Base-by-base conservation (phyloP, 1,140 invertebrate species). In the Euwallacea similis region DNA sequence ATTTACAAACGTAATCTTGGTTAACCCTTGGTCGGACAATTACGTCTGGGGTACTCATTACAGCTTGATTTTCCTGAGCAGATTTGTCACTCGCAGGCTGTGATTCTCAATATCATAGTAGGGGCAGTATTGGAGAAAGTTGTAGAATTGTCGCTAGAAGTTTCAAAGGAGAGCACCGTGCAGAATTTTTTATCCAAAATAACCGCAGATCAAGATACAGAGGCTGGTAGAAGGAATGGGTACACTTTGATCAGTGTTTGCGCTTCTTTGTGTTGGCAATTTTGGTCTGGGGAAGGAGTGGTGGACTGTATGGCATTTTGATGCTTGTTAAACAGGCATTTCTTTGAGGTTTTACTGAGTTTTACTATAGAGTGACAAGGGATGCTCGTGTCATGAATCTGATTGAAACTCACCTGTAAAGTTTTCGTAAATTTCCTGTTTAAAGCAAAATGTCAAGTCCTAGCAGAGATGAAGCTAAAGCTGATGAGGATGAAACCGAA, bases 241-340 rank as follows among this genome's bases (percentile, higher is more conserved):
- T 67, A 69, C 8, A 75, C 75, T 65, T 62, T 69, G 21, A 76
- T 62, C 10, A 75, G 62, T 8, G 75, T 76, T 66, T 76, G 75
- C 7, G 67, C 67, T 42, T 62, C 73, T 11, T 66, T 66, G 43
- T 75, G 64, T 54, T 69, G 21, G 13, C 7, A 60, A 3, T 44
- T n/a, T 50, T 10, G 9, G 7, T 6, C 13, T 2, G 46, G 46
- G 46, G 21, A 4, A 33, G 21, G 21, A 33, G 21, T 4, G 21
- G 21, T 33, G 21, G 21, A 33, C 21, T 33, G 4, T 33, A 33
- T 33, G 21, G 21, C 21, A 33, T 33, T 33, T 33, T 4, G 1
- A 33, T 33, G 1, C 21, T 33, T 4, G 21, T 33, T 33, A 33
- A 4, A 33, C 21, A 33, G 21, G 21, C 21, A 4, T 33, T 4